Conservation (phyloP, 1,140 invertebrate species). For the Ceratoteleas bidentatus region DNA sequence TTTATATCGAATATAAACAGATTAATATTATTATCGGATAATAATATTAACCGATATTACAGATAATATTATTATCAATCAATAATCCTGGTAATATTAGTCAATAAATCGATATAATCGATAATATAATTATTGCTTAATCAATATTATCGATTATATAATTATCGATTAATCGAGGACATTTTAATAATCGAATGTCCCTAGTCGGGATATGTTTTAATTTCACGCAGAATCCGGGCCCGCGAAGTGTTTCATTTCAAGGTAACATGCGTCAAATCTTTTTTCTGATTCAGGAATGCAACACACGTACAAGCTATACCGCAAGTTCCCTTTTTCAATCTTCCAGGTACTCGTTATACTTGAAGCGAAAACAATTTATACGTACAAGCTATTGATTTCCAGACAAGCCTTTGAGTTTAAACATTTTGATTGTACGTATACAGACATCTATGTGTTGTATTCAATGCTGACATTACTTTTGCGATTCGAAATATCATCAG, state of each 20-base stretch:
- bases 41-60: too few relatives aligned
- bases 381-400: conserved; percentile 32
- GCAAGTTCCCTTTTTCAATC: conserved; percentile 31
- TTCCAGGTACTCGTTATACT: conserved; percentile 27
- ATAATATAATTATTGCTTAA: too few relatives aligned
- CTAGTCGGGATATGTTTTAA: too few relatives aligned
- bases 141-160: too few relatives aligned
- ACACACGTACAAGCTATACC: conserved; percentile 15
- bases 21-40: too few relatives aligned
- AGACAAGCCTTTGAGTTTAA: neutral
- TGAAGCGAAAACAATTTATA: conserved; percentile 32
- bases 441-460: conserved; percentile 50
- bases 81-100: too few relatives aligned
- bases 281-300: conserved; percentile 14
- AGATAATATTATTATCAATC: too few relatives aligned
- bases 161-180: too few relatives aligned
- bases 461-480: conserved; percentile 36
- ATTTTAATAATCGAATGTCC: too few relatives aligned
- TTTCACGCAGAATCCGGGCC: too few relatives aligned
- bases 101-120: too few relatives aligned
- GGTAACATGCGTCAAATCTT: neutral
- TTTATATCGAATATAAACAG: too few relatives aligned
- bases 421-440: conserved; percentile 51
- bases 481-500: neutral
- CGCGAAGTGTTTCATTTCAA: conserved; percentile 1